Evolutionary conservation across 2,797 vertebrate genomes (phyloP), one percentile per base, ranked within the genome.

Genomic region (Falco biarmicus): DNA sequence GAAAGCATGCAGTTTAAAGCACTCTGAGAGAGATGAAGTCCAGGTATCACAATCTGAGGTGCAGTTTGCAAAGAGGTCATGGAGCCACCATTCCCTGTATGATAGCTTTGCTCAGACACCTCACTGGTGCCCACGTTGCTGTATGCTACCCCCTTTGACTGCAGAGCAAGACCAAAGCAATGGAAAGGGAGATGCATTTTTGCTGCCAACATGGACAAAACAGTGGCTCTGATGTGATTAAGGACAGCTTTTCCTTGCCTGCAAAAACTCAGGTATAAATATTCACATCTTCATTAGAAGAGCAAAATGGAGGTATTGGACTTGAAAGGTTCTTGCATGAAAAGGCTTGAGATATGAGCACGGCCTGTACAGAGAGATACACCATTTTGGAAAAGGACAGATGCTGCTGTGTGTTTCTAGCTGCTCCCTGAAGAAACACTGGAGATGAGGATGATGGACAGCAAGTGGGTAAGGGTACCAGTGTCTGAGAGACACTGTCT

Each of bases 121-220:
- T 57, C 1, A 0, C 16, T 15, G 31, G 25, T 65, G 34, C 29
- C 43, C 14, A 1, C 0, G 0, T 19, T 68, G 37, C 21, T 81
- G 14, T 51, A 21, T 15, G 2, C 48, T 31, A 6, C 21, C 25
- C 34, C 37, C 16, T 25, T n/a, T 32, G 20, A 20, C 50, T 65
- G 37, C 13, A 50, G 70, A 87, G 17, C 26, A 53, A 59, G 59
- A 43, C 21, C 12, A 51, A 73, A 82, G 68, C 69, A 34, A 47
- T 24, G 82, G 28, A 65, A 76, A 6, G 18, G 8, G 3, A 76
- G 15, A n/a, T 10, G 19, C 10, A 29, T 59, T 87, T 74, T 47
- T 34, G 12, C 41, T 63, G 5, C 77, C 31, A 12, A 2, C 41
- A 14, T 3, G 19, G 60, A 5, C 21, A 34, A 5, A 53, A 0